These are phyloP conservation scores for Pachycephus smyrnensis DNA, from an alignment of 2,888 invertebrate genomes.

Conservation along the genomic window DNA sequence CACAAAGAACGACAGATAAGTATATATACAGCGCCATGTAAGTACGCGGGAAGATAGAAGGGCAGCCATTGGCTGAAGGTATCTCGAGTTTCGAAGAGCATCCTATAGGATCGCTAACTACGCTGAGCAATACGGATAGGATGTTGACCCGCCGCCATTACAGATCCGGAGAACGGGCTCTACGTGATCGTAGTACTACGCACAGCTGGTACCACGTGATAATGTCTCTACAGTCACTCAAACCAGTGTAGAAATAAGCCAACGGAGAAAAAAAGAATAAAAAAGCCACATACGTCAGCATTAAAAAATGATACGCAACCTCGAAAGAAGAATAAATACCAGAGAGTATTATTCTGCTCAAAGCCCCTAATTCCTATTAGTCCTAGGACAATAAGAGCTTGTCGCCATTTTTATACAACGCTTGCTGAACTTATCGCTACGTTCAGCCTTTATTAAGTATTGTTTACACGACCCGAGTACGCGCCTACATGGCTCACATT, in stretches of 20 bases:
- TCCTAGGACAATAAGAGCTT: background rate
- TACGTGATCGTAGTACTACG: conserved; percentile 61
- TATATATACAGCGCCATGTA: too few species aligned
- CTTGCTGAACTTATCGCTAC: conserved; percentile 23
- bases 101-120: conserved; percentile 59
- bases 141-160: conserved; percentile 67
- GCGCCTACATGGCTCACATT: conserved; percentile 1
- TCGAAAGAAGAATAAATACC: background rate
- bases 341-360: background rate
- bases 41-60: conserved; percentile 56
- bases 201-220: conserved; percentile 41
- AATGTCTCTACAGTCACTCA: background rate
- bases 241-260: background rate
- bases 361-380: background rate
- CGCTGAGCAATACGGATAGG: conserved; percentile 59
- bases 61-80: conserved; percentile 55
- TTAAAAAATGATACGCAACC: too few species aligned
- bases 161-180: conserved; percentile 46
- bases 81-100: conserved; percentile 34
- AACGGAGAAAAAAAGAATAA: background rate
- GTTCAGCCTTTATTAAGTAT: conserved; percentile 40
- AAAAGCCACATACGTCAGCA: too few species aligned
- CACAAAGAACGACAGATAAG: background rate
- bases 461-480: conserved; percentile 33
- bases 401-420: background rate